phyloP scores from a whole-genome alignment of 1,140 invertebrate species.

The Tyrophagus putrescentiae region DNA sequence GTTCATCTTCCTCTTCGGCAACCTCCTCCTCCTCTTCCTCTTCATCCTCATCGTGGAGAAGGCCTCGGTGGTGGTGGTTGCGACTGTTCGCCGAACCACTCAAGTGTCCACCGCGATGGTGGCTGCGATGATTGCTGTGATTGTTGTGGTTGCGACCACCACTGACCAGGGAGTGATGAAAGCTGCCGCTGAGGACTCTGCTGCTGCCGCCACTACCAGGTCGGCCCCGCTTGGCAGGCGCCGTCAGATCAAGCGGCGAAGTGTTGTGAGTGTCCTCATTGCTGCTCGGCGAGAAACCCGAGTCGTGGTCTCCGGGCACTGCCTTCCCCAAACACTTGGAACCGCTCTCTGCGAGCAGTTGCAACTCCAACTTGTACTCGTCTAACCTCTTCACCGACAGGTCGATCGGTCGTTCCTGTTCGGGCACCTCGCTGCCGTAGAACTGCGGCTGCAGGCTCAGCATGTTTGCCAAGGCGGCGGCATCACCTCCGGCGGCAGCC shows the following conservation, averaged over 20 bases:
- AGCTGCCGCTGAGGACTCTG: background rate
- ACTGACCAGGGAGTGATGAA: no score
- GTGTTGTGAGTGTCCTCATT: conserved; percentile 21
- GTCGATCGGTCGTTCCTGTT: conserved; percentile 31
- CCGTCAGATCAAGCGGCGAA: conserved; percentile 22
- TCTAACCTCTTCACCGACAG: conserved; percentile 26
- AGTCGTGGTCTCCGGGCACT: conserved; percentile 20
- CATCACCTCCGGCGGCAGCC: background rate
- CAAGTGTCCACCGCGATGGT: background rate
- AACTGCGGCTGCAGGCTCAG: no score
- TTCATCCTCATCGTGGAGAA: background rate
- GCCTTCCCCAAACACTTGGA: background rate
- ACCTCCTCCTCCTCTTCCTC: background rate
- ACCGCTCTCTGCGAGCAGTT: background rate
- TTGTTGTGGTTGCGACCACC: background rate
- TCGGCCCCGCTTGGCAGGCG: background rate
- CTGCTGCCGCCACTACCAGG: background rate
- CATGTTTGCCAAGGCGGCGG: no score
- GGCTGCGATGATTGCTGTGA: background rate
- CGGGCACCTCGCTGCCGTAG: conserved; percentile 28
- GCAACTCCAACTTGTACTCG: background rate
- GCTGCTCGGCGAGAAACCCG: conserved; percentile 22
- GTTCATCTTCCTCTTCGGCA: background rate
- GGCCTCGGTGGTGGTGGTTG: background rate
- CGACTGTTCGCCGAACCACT: background rate